Conservation (phyloP, 1,140 invertebrate genomes). For the Euura lappo region DNA sequence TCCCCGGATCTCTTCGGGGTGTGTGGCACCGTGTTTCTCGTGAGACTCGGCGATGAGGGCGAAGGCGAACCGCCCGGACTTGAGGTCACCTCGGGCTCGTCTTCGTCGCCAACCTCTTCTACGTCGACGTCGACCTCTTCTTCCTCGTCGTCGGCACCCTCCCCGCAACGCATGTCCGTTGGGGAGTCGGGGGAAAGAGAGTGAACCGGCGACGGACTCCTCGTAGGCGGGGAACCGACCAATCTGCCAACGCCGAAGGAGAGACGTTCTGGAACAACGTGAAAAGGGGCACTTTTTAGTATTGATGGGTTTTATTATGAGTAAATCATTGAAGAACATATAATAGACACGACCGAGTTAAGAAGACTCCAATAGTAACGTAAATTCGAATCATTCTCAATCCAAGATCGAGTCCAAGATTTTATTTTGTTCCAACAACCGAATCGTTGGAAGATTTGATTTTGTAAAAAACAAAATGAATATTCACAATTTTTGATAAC, state of each 20-base stretch:
- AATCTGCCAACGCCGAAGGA: constrained; percentile 57
- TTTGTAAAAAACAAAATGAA: no score
- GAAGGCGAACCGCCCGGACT: constrained; percentile 51
- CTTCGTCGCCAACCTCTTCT: constrained; percentile 56
- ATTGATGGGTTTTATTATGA: no score
- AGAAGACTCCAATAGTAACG: no score
- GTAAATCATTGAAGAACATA: no score
- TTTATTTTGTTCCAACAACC: no score
- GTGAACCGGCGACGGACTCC: constrained; percentile 54
- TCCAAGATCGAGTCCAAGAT: no score
- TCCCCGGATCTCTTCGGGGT: constrained; percentile 71
- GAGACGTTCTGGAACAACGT: constrained; percentile 44
- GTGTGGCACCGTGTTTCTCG: constrained; percentile 41
- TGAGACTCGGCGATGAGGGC: constrained; percentile 44
- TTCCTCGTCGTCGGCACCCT: constrained; percentile 49
- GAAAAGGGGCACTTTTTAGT: no score
- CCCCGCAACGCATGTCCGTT: constrained; percentile 52
- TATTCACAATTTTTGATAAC: no score
- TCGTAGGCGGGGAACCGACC: constrained; percentile 54
- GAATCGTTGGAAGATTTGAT: no score
- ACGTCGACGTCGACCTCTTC: constrained; percentile 52
- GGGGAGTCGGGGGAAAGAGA: constrained; percentile 49
- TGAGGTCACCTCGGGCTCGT: constrained; percentile 50
- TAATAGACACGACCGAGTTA: no score
- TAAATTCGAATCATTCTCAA: no score